These are phyloP conservation scores for Cercopithecus mona DNA, from an alignment of 2,113 vertebrate genomes.

Conservation along the genomic window DNA sequence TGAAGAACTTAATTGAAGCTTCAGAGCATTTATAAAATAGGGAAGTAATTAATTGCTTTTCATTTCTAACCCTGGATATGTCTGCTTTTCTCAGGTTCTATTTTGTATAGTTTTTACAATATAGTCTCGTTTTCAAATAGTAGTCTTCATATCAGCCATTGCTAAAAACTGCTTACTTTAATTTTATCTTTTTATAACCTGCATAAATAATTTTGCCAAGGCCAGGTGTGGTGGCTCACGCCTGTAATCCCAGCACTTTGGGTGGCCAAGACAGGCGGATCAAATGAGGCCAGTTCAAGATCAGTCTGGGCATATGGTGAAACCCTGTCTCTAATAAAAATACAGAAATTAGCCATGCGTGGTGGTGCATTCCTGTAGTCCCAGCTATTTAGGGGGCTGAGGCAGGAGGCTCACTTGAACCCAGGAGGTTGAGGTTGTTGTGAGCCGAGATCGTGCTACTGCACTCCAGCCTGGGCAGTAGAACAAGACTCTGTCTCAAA, in stretches of 20 bases:
- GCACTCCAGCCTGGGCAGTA: neutral
- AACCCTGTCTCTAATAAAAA: no score
- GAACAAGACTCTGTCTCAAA: neutral
- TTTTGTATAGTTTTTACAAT: neutral
- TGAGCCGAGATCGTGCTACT: no score
- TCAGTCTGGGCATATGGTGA: no score
- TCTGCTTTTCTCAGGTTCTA: neutral
- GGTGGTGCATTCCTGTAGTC: no score
- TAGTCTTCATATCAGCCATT: neutral
- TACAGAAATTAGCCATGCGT: no score
- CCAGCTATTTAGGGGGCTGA: neutral
- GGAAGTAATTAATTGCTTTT: neutral
- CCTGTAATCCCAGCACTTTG: neutral
- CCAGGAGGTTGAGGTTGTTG: no score
- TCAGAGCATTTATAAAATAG: neutral
- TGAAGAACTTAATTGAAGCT: neutral
- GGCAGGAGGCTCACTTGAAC: neutral
- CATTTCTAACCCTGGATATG: neutral
- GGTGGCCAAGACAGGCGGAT: no score
- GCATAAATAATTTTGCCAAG: neutral
- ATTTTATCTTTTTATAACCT: slow-evolving; percentile 52
- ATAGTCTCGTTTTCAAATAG: neutral
- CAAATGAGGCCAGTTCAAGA: no score
- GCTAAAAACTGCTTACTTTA: slow-evolving; percentile 51
- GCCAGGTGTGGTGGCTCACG: neutral